Conservation (phyloP, 2,888 invertebrate species). For the Rhagophthalmus giganteus region DNA sequence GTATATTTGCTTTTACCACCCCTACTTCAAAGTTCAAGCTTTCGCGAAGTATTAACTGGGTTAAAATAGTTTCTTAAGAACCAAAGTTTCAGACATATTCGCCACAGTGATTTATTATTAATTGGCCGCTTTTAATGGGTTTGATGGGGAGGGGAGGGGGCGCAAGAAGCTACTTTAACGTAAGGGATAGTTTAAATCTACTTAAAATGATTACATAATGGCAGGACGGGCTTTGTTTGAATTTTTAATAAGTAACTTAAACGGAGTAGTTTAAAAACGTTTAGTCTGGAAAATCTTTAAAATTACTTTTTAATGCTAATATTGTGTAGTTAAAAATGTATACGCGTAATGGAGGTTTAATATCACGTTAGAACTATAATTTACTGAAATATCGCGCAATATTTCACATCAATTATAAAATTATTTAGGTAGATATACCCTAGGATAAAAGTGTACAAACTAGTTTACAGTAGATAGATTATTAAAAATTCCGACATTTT, state of each 20-base stretch:
- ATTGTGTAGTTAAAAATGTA: conserved; percentile 22
- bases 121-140: conserved; percentile 25
- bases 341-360: conserved; percentile 36
- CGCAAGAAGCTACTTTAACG: no score
- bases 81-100: conserved; percentile 38
- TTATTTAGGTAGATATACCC: conserved; percentile 5
- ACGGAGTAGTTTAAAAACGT: conserved; percentile 37
- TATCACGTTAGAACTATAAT: conserved; percentile 38
- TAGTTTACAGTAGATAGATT: no score
- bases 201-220: conserved; percentile 11
- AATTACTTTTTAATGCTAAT: conserved; percentile 31
- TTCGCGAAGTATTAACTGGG: conserved; percentile 44
- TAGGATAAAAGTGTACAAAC: conserved; percentile 9
- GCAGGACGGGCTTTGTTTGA: conserved; percentile 10
- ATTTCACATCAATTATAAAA: conserved; percentile 23
- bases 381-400: conserved; percentile 25
- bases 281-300: conserved; percentile 28
- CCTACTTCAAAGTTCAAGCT: conserved; percentile 35
- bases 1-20: conserved; percentile 18
- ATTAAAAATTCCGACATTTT: no score
- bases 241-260: conserved; percentile 28
- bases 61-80: conserved; percentile 43
- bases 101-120: conserved; percentile 37
- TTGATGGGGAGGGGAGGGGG: conserved; percentile 3
- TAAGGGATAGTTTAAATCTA: no score